Evolutionary conservation across 30 jellyfish, hydroid and myxozoan species (phyloP).

Genomic region (Cassiopea andromeda): DNA sequence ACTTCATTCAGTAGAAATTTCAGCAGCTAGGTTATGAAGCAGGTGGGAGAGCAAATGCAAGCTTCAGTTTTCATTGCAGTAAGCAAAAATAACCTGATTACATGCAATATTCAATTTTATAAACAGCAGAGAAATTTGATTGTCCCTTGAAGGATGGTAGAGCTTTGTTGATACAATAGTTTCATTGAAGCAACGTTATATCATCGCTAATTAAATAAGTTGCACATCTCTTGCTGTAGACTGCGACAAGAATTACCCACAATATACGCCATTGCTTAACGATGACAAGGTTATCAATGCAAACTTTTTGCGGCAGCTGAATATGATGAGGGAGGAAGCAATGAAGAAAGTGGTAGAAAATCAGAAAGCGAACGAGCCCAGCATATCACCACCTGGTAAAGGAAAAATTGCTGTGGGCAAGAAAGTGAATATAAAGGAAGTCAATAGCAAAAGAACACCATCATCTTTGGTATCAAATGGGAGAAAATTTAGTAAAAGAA

Average conservation of each 20-base stretch:
- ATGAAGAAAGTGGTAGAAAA: slow-evolving; percentile 15
- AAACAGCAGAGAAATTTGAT: no score
- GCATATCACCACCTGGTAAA: background rate
- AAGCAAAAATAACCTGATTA: no score
- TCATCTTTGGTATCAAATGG: background rate
- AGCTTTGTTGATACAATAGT: no score
- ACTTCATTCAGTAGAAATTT: no score
- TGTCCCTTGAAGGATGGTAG: no score
- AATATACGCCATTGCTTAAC: slow-evolving; percentile 44
- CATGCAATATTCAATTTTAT: no score
- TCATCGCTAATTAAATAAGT: no score
- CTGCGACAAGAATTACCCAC: slow-evolving; percentile 27
- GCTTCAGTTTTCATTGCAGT: no score
- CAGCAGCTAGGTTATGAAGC: no score
- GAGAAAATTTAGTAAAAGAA: slow-evolving; percentile 16
- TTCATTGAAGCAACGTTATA: no score
- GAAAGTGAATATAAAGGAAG: background rate
- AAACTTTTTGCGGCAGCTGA: slow-evolving; percentile 20
- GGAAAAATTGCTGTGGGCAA: background rate
- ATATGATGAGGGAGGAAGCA: slow-evolving; percentile 30
- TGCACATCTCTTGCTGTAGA: background rate
- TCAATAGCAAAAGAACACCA: slow-evolving; percentile 25
- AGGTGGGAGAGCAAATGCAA: no score
- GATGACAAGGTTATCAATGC: slow-evolving; percentile 11
- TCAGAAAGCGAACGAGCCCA: slow-evolving; percentile 10